Base-by-base conservation (phyloP, 2,797 vertebrate genomes). In the Pteronotus mesoamericanus region DNA sequence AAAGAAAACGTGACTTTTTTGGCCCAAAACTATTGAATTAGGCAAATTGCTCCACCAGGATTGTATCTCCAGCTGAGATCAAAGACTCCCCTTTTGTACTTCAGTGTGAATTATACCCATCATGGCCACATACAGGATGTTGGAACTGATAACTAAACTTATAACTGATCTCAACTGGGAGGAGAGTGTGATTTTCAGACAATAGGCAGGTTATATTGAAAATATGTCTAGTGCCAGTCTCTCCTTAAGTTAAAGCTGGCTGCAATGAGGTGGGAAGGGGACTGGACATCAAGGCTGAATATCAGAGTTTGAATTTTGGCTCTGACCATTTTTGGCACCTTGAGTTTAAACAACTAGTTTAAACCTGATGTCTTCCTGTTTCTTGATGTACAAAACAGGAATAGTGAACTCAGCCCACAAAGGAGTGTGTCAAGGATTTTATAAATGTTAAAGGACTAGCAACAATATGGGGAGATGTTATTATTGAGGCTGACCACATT, bases 201-300 rank as follows among this genome's bases (percentile, higher is more conserved):
- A 37, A 53, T 12, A 9, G 15, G 6, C 51, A 19, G 71, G 37
- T 19, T 16, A 11, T 19, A 37, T 3, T 14, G 95, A 10, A 51
- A 57, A 53, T 5, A 18, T 6, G 3, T 6, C 11, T 2, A 22
- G 5, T 10, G 3, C 61, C 32, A 1, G 1, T 21, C 34, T 78
- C 18, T 32, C 6, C 18, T 12, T 11, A 6, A 29, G 39, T 26
- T 6, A n/a, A 37, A 34, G 14, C 24, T 74, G 32, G 22, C 24
- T 3, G 0, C 15, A 9, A 0, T 0, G 14, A n/a, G 24, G 14
- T 19, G 24, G 29, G 24, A 34, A 42, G 37, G 29, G 12, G 11
- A 4, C 4, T 15, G 26, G 32, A 72, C n/a, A n/a, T 55, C 37
- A 46, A 84, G 24, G 53, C 34, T 19, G 15, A 68, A 64, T 18